A percentile compares a stretch with the other conserved stretches of the same genome.
Conservation (phyloP, 2,797 vertebrate genomes). For the Micropoecilia bifurca region DNA sequence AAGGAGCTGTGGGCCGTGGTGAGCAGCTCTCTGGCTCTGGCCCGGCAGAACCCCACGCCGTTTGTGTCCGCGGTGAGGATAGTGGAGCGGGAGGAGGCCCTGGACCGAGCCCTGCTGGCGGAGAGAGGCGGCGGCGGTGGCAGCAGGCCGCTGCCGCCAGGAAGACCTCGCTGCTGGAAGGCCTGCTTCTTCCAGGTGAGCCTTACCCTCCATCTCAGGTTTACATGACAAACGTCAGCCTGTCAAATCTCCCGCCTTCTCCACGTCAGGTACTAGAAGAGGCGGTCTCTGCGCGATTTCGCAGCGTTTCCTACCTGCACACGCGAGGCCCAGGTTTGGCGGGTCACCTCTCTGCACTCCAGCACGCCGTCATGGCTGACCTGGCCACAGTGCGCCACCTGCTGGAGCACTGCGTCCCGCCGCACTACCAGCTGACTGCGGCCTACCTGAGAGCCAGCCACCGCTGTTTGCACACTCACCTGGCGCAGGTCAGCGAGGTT, state of each 20-base stretch:
- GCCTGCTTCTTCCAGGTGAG: conserved; percentile 85
- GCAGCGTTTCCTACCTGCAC: conserved; percentile 81
- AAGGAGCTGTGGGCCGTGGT: conserved; percentile 89
- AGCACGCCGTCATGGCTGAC: conserved; percentile 86
- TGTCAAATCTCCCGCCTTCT: not conserved
- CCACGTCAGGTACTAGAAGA: conserved; percentile 79
- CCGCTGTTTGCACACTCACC: conserved; percentile 82
- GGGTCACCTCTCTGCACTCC: conserved; percentile 87
- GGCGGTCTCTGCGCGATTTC: conserved; percentile 76
- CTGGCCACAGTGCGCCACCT: conserved; percentile 87
- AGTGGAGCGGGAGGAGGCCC: conserved; percentile 90
- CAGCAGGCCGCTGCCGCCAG: conserved; percentile 80
- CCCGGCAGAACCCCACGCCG: conserved; percentile 87
- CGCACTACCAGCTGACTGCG: conserved; percentile 86
- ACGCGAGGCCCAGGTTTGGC: conserved; percentile 82
- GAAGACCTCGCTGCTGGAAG: conserved; percentile 90
- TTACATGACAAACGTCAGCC: not conserved
- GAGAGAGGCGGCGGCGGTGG: conserved; percentile 63
- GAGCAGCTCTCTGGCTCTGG: conserved; percentile 84
- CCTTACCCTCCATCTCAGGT: not conserved
- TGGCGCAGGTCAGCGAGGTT: conserved; percentile 80
- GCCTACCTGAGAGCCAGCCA: conserved; percentile 88
- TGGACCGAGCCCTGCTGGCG: conserved; percentile 79
- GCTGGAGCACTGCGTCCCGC: conserved; percentile 91
- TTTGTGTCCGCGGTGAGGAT: conserved; percentile 93